Evolutionary conservation across 2,113 vertebrate species (phyloP).

Genomic region (Columbina picui): DNA sequence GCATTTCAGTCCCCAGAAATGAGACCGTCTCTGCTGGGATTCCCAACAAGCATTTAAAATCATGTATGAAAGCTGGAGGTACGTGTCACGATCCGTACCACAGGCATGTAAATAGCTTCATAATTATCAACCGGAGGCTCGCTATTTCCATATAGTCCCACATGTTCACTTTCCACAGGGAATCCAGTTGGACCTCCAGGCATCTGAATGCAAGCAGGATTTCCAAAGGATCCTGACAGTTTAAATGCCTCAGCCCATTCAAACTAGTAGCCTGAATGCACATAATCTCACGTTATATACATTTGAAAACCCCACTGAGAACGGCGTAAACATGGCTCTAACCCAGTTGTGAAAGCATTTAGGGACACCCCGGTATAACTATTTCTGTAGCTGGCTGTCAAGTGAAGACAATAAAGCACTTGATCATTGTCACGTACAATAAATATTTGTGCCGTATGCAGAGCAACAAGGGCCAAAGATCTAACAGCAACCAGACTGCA

Average conservation of each 20-base stretch:
- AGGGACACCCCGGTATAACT: not conserved
- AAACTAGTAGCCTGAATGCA: not conserved
- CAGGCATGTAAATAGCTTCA: not conserved
- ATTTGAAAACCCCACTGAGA: not conserved
- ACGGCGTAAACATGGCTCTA: not conserved
- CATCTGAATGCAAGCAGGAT: not conserved
- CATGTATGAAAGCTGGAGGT: not conserved
- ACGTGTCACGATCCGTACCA: not conserved
- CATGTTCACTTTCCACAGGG: not conserved
- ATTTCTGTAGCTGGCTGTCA: not conserved
- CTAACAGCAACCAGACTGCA: not conserved
- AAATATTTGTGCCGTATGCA: not conserved
- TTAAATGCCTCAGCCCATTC: not conserved
- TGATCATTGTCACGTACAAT: not conserved
- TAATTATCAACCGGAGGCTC: not conserved
- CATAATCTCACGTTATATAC: not conserved
- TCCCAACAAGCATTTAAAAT: not conserved
- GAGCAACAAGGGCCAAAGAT: not conserved
- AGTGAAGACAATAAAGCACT: not conserved
- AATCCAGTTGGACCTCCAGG: not conserved
- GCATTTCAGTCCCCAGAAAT: not conserved
- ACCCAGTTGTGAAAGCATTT: not conserved
- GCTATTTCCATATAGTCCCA: not conserved
- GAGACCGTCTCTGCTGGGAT: not conserved
- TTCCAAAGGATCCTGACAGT: not conserved